Conservation (phyloP, 1,140 invertebrate species). For the Aplysia californica region DNA sequence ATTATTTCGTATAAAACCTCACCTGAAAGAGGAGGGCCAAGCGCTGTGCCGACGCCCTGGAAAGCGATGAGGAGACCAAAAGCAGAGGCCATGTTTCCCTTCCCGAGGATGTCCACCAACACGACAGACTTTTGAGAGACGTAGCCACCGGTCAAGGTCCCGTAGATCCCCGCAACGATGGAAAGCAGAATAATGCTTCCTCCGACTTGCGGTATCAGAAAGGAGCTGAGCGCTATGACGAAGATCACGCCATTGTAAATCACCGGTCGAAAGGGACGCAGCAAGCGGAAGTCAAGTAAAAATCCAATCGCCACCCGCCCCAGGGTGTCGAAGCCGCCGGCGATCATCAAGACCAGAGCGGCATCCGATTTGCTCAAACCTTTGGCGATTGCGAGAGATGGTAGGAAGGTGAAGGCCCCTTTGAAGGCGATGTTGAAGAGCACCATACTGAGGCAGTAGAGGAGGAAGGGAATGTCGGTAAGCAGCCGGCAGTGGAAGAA, state of each 20-base stretch:
- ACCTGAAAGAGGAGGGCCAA: constrained; percentile 88
- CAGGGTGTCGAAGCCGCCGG: constrained; percentile 48
- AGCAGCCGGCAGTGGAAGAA: constrained; percentile 46
- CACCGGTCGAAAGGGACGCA: constrained; percentile 44
- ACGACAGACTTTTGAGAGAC: constrained; percentile 94
- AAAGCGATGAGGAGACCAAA: constrained; percentile 93
- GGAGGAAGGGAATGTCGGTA: constrained; percentile 47
- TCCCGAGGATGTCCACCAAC: constrained; percentile 88
- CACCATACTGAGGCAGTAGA: constrained; percentile 49
- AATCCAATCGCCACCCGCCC: constrained; percentile 45
- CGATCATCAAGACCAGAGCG: constrained; percentile 44
- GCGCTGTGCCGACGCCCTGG: constrained; percentile 88
- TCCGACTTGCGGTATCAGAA: constrained; percentile 38
- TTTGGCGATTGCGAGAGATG: constrained; percentile 44
- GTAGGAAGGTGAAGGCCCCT: constrained; percentile 53
- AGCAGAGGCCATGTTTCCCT: constrained; percentile 91
- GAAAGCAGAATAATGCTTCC: constrained; percentile 35
- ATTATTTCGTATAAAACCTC: too few relatives aligned
- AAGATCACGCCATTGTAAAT: constrained; percentile 52
- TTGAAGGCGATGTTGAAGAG: constrained; percentile 51
- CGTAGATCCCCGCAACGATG: constrained; percentile 45
- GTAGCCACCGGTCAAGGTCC: constrained; percentile 53
- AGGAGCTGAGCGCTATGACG: constrained; percentile 34
- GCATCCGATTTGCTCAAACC: constrained; percentile 39
- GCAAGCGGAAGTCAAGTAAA: constrained; percentile 42